Conservation (phyloP, 2,113 vertebrate genomes). For the Stigmatopora argus region DNA sequence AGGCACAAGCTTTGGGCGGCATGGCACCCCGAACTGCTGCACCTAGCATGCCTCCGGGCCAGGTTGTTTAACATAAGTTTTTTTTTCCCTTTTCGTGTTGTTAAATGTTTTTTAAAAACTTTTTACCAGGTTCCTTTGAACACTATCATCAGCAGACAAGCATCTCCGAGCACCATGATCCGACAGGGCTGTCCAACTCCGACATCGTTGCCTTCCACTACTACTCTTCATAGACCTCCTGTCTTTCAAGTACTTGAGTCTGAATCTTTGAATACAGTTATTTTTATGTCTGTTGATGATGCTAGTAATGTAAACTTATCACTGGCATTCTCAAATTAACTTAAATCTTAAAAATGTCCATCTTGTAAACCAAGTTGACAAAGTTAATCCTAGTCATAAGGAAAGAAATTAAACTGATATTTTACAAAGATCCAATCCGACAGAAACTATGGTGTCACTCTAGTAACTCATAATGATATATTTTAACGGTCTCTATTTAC, state of each 20-base stretch:
- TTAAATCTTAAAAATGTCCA: too few species aligned
- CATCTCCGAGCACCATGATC: conserved; percentile 84
- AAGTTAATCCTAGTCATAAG: too few species aligned
- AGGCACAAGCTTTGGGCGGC: conserved; percentile 80
- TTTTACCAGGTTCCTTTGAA: conserved; percentile 77
- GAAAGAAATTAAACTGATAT: too few species aligned
- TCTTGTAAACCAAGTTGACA: background rate
- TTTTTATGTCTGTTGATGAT: background rate
- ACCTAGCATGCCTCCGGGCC: conserved; percentile 79
- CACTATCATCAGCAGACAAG: conserved; percentile 81
- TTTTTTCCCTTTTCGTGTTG: background rate
- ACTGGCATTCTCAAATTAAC: background rate
- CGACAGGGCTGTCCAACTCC: conserved; percentile 83
- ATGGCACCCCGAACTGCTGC: conserved; percentile 81
- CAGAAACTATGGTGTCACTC: too few species aligned
- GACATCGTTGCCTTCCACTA: conserved; percentile 75
- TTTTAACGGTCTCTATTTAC: too few species aligned
- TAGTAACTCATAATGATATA: too few species aligned
- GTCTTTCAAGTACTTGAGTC: conserved; percentile 74
- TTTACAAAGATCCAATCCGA: too few species aligned
- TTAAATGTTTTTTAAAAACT: background rate
- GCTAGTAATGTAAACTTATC: background rate
- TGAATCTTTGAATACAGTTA: background rate
- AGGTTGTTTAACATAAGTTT: conserved; percentile 60
- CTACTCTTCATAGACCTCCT: conserved; percentile 85